Evolutionary conservation across 1,140 invertebrate genomes (phyloP), one percentile per base, ranked within the genome.

Genomic region (Drosophila ercepeae): DNA sequence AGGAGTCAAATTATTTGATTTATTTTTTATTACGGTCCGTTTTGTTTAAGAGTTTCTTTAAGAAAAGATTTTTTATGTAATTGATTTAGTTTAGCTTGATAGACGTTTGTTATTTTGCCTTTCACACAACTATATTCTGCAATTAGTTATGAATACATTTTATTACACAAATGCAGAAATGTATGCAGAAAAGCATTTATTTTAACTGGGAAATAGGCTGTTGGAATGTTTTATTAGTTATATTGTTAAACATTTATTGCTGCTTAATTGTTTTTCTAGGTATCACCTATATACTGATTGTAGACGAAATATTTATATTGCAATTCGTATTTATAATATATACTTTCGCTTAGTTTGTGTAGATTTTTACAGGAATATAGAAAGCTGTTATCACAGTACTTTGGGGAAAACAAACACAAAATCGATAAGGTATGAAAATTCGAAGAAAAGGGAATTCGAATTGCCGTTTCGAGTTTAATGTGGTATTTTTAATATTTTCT

Each of bases 311-410:
- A 27, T 39, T 64, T 64, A 53, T 65, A 51, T 65, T 39, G 36
- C 25, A 42, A 29, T 65, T 25, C 18, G 21, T 64, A 49, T 64
- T 64, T 29, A 65, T n/a, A n/a, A n/a, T n/a, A 64, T 65, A 59
- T 42, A 65, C 34, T 64, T 65, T 32, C 9, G 29, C 36, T 42
- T 39, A 7, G n/a, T 21, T 51, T 51, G 18, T n/a, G 5, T 64
- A 34, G 39, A 25, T 54, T 54, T 18, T 72, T 13, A 60, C 48
- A 73, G 49, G 57, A 73, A 39, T 74, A 58, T 64, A 75, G 69
- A 86, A 77, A 88, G 77, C 82, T 88, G 82, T 82, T 86, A 86
- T 86, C 81, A 86, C 81, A 86, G 81, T 88, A 74, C 68, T 88
- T 86, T 82, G 48, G 51, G 63, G 49, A 50, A 61, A 42, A 13